Conservation (phyloP, 2,113 vertebrate genomes). For the Pedetes capensis region DNA sequence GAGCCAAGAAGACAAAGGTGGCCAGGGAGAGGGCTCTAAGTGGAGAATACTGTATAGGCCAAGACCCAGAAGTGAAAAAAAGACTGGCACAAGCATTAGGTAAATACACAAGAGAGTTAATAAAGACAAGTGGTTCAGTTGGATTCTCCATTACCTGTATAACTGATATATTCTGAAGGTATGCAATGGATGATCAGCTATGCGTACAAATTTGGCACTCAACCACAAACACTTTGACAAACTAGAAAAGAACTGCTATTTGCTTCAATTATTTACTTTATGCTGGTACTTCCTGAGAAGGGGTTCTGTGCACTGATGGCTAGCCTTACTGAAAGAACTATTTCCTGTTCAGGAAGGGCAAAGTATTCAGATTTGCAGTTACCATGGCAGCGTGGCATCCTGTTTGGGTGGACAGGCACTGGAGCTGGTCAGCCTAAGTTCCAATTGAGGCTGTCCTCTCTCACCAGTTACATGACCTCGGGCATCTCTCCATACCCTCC, state of each 20-base stretch:
- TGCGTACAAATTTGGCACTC: neutral
- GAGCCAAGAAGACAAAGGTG: neutral
- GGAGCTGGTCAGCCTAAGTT: neutral
- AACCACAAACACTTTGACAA: neutral
- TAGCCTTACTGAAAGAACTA: neutral
- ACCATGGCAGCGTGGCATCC: neutral
- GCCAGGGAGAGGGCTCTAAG: neutral
- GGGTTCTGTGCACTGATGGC: neutral
- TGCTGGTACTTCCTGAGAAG: neutral
- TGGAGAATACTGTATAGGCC: accelerated
- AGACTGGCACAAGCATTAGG: neutral
- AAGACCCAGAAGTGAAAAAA: neutral
- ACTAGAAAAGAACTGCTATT: neutral
- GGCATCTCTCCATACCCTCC: neutral
- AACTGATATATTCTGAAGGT: neutral
- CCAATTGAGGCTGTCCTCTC: neutral
- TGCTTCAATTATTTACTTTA: neutral
- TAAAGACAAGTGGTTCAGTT: neutral
- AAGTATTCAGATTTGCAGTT: neutral
- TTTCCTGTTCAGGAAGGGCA: neutral
- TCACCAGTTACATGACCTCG: neutral
- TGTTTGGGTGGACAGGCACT: neutral
- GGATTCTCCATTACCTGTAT: neutral
- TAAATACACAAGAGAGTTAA: neutral
- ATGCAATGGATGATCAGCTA: neutral